phyloP scores from a whole-genome alignment of 2,113 vertebrate species.

The Stercorarius parasiticus region DNA sequence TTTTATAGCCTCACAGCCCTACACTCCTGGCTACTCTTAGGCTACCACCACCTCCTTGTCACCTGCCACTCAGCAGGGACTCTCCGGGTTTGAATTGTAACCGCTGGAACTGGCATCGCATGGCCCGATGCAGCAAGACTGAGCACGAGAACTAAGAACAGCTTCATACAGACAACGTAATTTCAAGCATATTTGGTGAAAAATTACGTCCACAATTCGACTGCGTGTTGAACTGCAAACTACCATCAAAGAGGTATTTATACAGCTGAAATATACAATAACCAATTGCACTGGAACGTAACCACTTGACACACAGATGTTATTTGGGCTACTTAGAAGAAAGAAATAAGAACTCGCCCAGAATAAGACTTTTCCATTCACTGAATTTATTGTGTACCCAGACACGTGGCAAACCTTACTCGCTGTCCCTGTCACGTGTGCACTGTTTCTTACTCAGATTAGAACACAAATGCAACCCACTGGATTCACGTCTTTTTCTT shows the following conservation, averaged over 20 bases:
- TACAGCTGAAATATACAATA: background rate
- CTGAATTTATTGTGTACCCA: background rate
- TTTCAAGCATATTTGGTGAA: background rate
- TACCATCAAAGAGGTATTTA: background rate
- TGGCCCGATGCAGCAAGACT: accelerated
- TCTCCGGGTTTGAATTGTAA: background rate
- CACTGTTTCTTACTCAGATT: conserved; percentile 32
- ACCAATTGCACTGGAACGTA: background rate
- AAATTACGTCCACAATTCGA: background rate
- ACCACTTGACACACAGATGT: background rate
- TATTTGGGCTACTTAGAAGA: background rate
- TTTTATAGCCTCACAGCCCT: background rate
- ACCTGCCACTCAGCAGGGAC: background rate
- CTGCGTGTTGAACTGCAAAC: background rate
- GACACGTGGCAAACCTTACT: background rate
- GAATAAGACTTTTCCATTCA: background rate
- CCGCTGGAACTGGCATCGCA: background rate
- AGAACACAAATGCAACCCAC: conserved; percentile 46
- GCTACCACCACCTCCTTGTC: background rate
- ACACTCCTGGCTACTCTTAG: background rate
- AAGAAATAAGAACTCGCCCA: background rate
- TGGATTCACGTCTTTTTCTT: conserved; percentile 23
- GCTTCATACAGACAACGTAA: background rate
- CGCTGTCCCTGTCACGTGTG: background rate
- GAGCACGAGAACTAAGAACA: background rate